Evolutionary conservation across 2,113 vertebrate genomes (phyloP).

Genomic region (Clarias gariepinus): DNA sequence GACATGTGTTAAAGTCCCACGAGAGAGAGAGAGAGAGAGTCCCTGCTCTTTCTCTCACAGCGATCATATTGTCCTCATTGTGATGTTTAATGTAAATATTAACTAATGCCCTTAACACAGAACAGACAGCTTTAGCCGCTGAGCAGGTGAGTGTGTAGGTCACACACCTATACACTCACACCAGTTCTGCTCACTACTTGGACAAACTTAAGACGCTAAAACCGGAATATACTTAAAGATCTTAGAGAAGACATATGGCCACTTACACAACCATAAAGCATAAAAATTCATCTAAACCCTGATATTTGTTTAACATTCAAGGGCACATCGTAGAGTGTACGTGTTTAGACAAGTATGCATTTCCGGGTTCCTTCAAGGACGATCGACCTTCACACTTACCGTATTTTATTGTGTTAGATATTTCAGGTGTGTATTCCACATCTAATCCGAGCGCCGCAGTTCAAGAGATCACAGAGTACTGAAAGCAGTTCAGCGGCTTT

Average conservation of each 20-base stretch:
- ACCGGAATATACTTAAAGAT: neutral
- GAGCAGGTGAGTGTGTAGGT: neutral
- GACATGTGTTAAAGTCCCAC: too few species aligned
- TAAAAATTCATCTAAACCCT: neutral
- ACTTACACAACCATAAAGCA: neutral
- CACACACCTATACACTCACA: neutral
- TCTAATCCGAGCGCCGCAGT: neutral
- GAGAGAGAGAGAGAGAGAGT: too few species aligned
- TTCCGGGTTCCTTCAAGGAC: neutral
- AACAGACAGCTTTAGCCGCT: too few species aligned
- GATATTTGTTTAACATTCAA: too few species aligned
- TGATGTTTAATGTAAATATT: too few species aligned
- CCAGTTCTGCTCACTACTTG: neutral
- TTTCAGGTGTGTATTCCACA: neutral
- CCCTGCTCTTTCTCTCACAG: too few species aligned
- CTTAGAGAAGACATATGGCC: neutral
- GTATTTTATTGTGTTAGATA: neutral
- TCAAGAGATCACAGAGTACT: neutral
- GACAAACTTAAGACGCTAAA: neutral
- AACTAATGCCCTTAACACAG: too few species aligned
- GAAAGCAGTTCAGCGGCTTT: neutral
- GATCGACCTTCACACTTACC: constrained; percentile 10
- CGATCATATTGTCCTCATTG: too few species aligned
- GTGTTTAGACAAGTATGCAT: neutral
- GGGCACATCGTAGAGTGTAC: neutral